phyloP scores from a whole-genome alignment of 2,888 invertebrate genomes.

The Gonocerus acuteangulatus region DNA sequence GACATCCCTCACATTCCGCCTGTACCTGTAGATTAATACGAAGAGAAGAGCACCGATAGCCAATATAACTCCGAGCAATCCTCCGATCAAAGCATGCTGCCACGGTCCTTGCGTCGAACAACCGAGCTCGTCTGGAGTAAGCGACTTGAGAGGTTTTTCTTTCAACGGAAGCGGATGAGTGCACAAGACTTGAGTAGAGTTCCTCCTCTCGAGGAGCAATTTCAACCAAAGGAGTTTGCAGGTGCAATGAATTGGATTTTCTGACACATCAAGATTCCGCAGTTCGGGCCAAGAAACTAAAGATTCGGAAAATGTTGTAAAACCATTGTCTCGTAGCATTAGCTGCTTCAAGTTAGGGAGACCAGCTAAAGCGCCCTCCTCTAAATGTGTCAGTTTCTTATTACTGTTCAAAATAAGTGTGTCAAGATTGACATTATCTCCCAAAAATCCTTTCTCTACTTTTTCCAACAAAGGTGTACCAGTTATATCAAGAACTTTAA shows the following conservation, averaged over 20 bases:
- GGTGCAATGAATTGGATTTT: conserved; percentile 74
- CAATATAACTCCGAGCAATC: conserved; percentile 64
- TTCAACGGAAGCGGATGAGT: conserved; percentile 63
- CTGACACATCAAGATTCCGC: conserved; percentile 65
- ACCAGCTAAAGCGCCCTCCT: conserved; percentile 68
- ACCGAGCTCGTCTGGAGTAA: conserved; percentile 69
- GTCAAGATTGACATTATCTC: conserved; percentile 73
- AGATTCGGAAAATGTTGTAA: conserved; percentile 66
- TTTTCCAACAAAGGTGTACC: conserved; percentile 65
- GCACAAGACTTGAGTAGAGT: conserved; percentile 60
- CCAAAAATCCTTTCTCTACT: conserved; percentile 69
- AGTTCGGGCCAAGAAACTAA: conserved; percentile 72
- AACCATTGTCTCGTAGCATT: conserved; percentile 68
- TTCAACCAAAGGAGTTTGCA: conserved; percentile 74
- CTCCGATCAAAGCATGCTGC: conserved; percentile 71
- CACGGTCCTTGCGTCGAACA: conserved; percentile 72
- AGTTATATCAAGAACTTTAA: conserved; percentile 67
- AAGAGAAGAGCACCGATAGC: conserved; percentile 63
- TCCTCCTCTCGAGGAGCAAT: conserved; percentile 61
- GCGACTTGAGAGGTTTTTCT: conserved; percentile 57
- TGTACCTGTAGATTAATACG: conserved; percentile 68
- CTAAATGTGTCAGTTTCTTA: conserved; percentile 62
- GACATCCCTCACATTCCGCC: conserved; percentile 70
- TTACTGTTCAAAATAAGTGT: conserved; percentile 67
- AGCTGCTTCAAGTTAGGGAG: conserved; percentile 71